Percentiles rank a stretch among this genome's conserved stretches.
Conservation (phyloP, 2,113 vertebrate species). For the Odontophorus gujanensis region DNA sequence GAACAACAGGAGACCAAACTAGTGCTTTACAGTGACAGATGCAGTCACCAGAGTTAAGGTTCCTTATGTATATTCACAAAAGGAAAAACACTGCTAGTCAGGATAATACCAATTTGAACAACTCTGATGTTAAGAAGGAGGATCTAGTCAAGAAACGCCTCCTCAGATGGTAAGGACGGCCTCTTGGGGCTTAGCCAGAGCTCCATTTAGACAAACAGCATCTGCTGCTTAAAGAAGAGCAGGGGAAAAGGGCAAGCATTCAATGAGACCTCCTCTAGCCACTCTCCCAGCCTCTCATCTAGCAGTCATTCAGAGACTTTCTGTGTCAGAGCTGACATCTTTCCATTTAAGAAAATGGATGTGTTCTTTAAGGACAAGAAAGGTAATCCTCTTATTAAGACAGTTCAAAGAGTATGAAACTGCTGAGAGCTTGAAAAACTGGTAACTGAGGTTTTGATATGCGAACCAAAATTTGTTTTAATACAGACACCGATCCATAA, state of each 20-base stretch:
- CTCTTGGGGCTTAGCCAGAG: rapidly evolving
- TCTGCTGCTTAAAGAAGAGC: neutral
- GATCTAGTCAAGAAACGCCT: neutral
- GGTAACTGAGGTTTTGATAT: neutral
- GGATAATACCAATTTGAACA: neutral
- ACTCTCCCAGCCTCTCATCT: neutral
- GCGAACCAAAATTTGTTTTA: neutral
- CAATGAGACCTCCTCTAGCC: neutral
- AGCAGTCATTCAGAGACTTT: neutral
- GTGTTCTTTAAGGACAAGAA: neutral
- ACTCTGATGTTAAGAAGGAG: neutral
- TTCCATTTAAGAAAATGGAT: neutral
- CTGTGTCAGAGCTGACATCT: neutral
- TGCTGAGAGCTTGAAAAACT: neutral
- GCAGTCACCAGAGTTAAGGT: neutral
- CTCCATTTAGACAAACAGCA: neutral
- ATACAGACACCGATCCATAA: neutral
- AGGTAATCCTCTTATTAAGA: neutral
- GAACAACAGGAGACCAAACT: neutral
- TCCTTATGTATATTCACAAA: neutral
- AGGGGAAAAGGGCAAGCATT: neutral
- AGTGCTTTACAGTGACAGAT: neutral
- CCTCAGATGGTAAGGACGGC: neutral
- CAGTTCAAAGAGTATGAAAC: neutral
- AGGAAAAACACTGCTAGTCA: neutral